Evolutionary conservation across 2,113 vertebrate genomes (phyloP).

Genomic region (Cyanistes caeruleus): DNA sequence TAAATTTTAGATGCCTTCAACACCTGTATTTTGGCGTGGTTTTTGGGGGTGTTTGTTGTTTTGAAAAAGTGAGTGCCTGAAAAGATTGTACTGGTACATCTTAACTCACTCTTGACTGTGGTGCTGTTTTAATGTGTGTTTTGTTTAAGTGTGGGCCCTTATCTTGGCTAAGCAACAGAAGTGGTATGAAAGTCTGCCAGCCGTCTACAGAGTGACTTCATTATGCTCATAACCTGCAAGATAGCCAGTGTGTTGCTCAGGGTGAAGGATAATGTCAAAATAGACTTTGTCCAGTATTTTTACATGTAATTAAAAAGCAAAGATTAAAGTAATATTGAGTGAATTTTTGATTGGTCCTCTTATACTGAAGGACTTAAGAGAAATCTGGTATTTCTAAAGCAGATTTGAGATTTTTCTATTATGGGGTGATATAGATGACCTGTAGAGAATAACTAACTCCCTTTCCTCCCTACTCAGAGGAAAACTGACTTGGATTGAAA

Average conservation of each 20-base stretch:
- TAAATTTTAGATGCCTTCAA: not conserved
- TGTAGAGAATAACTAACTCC: not conserved
- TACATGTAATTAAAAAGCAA: not conserved
- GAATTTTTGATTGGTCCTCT: not conserved
- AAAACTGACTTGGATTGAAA: not conserved
- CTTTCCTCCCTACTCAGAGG: not conserved
- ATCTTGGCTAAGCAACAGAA: not conserved
- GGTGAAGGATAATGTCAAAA: not conserved
- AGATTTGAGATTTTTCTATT: not conserved
- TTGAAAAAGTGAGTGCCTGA: not conserved
- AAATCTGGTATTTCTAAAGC: not conserved
- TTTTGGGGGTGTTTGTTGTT: not conserved
- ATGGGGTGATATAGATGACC: not conserved
- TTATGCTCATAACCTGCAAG: not conserved
- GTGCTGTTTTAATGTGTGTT: not conserved
- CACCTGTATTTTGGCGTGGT: not conserved
- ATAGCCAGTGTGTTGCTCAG: not conserved
- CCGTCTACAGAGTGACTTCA: not conserved
- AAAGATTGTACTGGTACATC: not conserved
- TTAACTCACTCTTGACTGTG: fast-evolving
- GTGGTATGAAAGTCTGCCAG: not conserved
- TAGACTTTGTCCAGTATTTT: not conserved
- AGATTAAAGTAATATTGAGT: not conserved
- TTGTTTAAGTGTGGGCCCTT: not conserved
- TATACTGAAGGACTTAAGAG: not conserved